These are phyloP conservation scores for Aspidiotus rigidus DNA, from an alignment of 2,888 invertebrate species.

Conservation along the genomic window DNA sequence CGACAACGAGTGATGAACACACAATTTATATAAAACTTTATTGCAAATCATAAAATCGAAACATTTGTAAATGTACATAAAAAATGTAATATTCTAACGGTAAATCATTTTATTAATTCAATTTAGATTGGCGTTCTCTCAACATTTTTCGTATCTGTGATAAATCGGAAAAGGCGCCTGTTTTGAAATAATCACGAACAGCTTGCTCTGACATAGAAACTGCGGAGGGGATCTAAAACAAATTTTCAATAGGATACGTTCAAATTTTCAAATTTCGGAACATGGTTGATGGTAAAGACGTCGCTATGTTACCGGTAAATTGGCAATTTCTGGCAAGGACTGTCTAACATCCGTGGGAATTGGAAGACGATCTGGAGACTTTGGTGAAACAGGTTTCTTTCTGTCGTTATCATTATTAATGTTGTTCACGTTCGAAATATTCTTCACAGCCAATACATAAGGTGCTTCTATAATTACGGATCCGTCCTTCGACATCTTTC, in stretches of 20 bases:
- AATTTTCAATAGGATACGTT: too few relatives aligned
- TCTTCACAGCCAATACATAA: constrained; percentile 17
- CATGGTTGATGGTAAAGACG: too few relatives aligned
- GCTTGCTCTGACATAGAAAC: constrained; percentile 21
- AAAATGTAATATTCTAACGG: not conserved
- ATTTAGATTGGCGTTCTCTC: constrained; percentile 8
- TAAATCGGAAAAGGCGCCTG: constrained; percentile 15
- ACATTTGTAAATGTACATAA: constrained; percentile 6
- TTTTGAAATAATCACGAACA: constrained; percentile 5
- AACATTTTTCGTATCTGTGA: constrained; percentile 22
- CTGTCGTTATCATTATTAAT: not conserved
- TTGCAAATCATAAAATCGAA: not conserved
- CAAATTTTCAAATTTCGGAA: too few relatives aligned
- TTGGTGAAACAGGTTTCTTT: not conserved
- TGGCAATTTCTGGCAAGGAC: not conserved
- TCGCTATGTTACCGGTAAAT: not conserved
- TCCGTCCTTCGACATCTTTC: not conserved
- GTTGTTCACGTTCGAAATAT: not conserved
- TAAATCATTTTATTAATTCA: not conserved
- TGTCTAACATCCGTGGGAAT: constrained; percentile 13
- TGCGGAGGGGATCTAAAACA: constrained; percentile 20
- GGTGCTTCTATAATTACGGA: constrained; percentile 23
- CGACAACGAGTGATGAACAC: not conserved
- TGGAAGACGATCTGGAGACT: constrained; percentile 3
- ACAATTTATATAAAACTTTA: not conserved